Conservation (phyloP, 2,113 vertebrate species). For the Brienomyrus longianalis region DNA sequence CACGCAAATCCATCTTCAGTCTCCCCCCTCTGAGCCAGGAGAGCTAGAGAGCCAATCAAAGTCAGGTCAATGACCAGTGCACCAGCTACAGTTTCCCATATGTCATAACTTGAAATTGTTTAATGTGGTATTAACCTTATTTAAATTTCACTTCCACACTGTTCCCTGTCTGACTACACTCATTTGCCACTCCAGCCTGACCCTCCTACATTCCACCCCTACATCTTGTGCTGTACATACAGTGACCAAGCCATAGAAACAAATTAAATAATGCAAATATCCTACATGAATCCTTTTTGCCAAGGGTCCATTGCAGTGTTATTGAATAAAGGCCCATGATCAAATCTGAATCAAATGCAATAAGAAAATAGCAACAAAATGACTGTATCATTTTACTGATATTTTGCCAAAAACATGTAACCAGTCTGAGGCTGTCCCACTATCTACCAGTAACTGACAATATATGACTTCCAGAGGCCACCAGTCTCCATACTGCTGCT, state of each 20-base stretch:
- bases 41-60: background rate
- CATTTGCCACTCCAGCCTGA: constrained; percentile 11
- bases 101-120: background rate
- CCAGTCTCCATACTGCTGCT: background rate
- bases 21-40: background rate
- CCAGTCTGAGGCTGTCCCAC: background rate
- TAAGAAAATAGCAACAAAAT: background rate
- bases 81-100: background rate
- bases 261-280: background rate
- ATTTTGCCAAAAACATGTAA: background rate
- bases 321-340: background rate
- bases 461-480: background rate
- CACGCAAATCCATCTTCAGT: background rate
- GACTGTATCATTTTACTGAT: background rate
- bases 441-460: background rate
- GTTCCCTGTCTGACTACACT: constrained; percentile 37
- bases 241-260: background rate
- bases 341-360: background rate
- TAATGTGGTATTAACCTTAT: no score
- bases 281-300: background rate
- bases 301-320: background rate
- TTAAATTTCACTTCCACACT: background rate
- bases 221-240: background rate
- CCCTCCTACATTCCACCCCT: background rate
- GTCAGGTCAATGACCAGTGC: background rate